These are phyloP conservation scores for Chaetops frenatus DNA, from an alignment of 2,113 vertebrate species.

Conservation along the genomic window DNA sequence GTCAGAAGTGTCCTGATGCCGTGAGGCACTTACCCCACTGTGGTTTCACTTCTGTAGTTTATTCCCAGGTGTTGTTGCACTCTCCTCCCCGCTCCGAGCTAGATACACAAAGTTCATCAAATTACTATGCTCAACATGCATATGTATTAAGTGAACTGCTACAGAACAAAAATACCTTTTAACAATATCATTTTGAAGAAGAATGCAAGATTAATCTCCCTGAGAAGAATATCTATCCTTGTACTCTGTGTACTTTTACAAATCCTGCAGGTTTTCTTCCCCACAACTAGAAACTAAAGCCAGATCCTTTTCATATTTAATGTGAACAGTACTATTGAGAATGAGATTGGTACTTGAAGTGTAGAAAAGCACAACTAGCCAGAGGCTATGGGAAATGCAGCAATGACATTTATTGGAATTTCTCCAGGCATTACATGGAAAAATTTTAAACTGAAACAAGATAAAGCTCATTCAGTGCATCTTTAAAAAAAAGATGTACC, in stretches of 20 bases:
- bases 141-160: background rate
- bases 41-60: background rate
- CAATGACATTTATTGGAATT: conserved; percentile 74
- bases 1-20: background rate
- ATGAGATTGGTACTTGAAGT: background rate
- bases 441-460: conserved; percentile 35
- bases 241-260: background rate
- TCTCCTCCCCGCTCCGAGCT: background rate
- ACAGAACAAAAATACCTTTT: background rate
- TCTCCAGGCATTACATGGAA: conserved; percentile 63
- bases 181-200: background rate
- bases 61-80: background rate
- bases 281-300: background rate
- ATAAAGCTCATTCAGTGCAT: conserved; percentile 31
- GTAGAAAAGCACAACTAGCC: conserved; percentile 2
- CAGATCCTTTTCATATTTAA: background rate
- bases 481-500: conserved; percentile 16
- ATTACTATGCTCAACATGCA: background rate
- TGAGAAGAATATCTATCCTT: background rate
- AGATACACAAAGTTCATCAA: background rate
- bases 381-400: conserved; percentile 44
- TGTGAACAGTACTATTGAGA: background rate
- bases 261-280: background rate
- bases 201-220: background rate
- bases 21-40: background rate